Conservation (phyloP, 2,888 invertebrate genomes). For the Campoplex nolae region DNA sequence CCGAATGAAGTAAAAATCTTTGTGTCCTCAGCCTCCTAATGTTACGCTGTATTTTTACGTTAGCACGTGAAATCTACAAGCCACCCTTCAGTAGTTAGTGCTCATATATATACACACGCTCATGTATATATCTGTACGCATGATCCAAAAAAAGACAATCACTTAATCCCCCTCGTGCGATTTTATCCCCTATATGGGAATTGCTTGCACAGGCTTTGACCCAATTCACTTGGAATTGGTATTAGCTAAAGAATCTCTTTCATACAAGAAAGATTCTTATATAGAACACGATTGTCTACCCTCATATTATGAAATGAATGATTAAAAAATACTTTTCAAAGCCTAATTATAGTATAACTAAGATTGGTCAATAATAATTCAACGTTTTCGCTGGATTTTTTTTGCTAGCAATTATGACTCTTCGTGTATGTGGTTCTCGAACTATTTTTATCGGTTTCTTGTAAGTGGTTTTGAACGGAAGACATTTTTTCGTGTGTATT, state of each 20-base stretch:
- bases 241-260: neutral
- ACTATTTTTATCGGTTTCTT: neutral
- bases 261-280: conserved; percentile 5
- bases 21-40: too few relatives aligned
- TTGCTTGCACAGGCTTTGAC: conserved; percentile 9
- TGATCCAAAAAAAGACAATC: conserved; percentile 25
- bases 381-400: neutral
- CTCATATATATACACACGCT: neutral
- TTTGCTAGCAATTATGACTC: neutral
- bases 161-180: conserved; percentile 37
- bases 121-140: neutral
- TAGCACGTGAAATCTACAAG: neutral
- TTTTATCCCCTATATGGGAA: conserved; percentile 33
- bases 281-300: neutral
- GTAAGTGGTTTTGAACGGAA: too few relatives aligned
- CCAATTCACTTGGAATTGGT: conserved; percentile 38
- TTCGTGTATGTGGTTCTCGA: neutral
- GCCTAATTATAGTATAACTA: neutral
- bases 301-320: neutral
- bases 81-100: neutral
- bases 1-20: too few relatives aligned
- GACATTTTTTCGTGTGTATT: too few relatives aligned
- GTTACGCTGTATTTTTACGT: neutral
- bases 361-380: neutral
- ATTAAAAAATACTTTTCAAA: neutral